Percentiles rank a stretch among this genome's conserved stretches.
These are phyloP conservation scores for Epinotia demarniana DNA, from an alignment of 2,888 invertebrate species.

Conservation along the genomic window DNA sequence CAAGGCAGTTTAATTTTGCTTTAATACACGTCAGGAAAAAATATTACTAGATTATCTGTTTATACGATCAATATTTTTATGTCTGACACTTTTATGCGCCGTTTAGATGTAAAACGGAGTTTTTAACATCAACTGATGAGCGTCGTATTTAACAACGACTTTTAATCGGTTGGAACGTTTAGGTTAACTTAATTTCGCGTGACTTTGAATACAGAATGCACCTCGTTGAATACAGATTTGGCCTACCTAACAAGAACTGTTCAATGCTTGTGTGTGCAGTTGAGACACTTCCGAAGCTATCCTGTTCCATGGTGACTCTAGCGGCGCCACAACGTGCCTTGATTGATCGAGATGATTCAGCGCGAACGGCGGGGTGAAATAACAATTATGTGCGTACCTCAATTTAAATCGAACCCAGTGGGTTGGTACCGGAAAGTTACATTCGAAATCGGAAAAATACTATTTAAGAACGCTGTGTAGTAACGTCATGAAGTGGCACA, in stretches of 20 bases:
- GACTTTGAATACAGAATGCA: background rate
- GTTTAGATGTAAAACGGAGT: background rate
- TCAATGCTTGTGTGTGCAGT: background rate
- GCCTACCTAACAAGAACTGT: no score
- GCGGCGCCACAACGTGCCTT: constrained; percentile 32
- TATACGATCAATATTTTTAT: background rate
- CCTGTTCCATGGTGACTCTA: constrained; percentile 1
- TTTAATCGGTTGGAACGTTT: constrained; percentile 8
- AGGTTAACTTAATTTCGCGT: background rate
- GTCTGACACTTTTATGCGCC: constrained; percentile 4
- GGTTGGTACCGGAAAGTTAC: constrained; percentile 9
- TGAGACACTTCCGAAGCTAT: background rate
- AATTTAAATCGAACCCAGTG: constrained; percentile 38
- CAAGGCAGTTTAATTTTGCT: background rate
- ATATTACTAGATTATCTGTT: background rate
- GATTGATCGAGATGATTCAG: constrained; percentile 46
- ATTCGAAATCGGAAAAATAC: background rate
- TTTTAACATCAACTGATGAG: background rate
- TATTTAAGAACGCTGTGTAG: background rate
- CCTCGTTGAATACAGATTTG: no score
- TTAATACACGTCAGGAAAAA: background rate
- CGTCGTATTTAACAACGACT: background rate
- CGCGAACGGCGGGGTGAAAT: constrained; percentile 34
- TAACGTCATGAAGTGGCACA: background rate
- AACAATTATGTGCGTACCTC: constrained; percentile 45